Conservation (phyloP, 2,888 invertebrate genomes). For the Tiphia femorata region DNA sequence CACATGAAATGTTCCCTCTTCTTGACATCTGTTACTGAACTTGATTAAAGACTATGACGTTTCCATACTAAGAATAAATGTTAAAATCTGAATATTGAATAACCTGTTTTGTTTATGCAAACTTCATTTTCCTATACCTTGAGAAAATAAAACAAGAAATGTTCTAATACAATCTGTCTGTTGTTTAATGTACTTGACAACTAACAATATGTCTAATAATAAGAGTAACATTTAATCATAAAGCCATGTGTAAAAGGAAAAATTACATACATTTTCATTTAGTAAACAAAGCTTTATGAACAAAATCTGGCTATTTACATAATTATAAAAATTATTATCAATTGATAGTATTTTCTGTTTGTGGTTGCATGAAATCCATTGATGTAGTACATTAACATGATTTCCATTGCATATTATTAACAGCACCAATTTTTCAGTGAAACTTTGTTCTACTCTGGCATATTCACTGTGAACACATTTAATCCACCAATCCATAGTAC, state of each 20-base stretch:
- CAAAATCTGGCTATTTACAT: slow-evolving; percentile 46
- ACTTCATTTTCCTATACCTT: slow-evolving; percentile 1
- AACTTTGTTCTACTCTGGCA: slow-evolving; percentile 12
- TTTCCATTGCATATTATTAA: slow-evolving; percentile 15
- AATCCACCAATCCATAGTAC: neutral
- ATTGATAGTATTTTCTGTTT: slow-evolving; percentile 8
- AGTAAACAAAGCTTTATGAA: slow-evolving; percentile 58
- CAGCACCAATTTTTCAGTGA: slow-evolving; percentile 13
- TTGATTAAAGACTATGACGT: slow-evolving; percentile 16
- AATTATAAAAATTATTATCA: slow-evolving; percentile 38
- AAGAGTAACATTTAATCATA: no score
- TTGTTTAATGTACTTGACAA: no score
- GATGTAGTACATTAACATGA: no score
- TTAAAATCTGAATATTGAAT: slow-evolving; percentile 35
- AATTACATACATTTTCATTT: slow-evolving; percentile 21
- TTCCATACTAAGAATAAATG: slow-evolving; percentile 41
- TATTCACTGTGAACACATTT: slow-evolving; percentile 9
- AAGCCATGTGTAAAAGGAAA: neutral
- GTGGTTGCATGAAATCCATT: no score
- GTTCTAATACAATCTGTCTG: no score
- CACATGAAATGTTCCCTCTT: slow-evolving; percentile 11
- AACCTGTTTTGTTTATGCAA: slow-evolving; percentile 10
- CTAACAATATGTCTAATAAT: no score
- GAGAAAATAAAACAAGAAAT: no score
- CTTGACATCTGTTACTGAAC: slow-evolving; percentile 25